Percentiles rank a stretch among this genome's conserved stretches.
These are phyloP conservation scores for Xanthorhoe spadicearia DNA, from an alignment of 2,888 invertebrate species.

Conservation along the genomic window DNA sequence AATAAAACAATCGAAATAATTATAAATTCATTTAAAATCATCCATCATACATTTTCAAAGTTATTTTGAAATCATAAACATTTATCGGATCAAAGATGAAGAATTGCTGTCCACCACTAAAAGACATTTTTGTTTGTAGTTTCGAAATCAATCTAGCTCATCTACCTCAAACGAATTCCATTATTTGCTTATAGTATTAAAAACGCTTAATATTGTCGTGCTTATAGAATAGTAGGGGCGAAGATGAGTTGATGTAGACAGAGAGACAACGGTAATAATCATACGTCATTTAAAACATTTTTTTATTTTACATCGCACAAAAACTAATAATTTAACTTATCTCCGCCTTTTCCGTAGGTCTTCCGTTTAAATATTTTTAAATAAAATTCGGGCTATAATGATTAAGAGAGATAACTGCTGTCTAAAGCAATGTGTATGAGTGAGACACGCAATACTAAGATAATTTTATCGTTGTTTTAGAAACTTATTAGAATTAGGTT, in stretches of 20 bases:
- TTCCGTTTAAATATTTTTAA: neutral
- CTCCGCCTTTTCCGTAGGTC: constrained; percentile 2
- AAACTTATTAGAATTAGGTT: neutral
- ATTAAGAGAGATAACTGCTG: neutral
- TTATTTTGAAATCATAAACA: too few relatives aligned
- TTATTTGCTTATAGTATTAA: constrained; percentile 28
- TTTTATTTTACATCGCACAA: neutral
- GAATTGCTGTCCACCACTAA: too few relatives aligned
- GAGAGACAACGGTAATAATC: neutral
- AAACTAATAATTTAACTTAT: neutral
- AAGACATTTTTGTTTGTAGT: neutral
- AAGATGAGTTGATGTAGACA: neutral
- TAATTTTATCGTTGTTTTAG: neutral
- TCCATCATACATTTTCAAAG: too few relatives aligned
- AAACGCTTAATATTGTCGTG: constrained; percentile 24
- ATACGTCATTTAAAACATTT: neutral
- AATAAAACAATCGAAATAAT: neutral
- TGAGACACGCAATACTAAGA: neutral
- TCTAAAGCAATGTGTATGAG: constrained; percentile 1
- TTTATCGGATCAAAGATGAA: too few relatives aligned
- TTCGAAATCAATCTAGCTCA: neutral
- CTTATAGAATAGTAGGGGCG: neutral
- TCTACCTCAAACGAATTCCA: constrained; percentile 45
- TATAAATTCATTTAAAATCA: neutral
- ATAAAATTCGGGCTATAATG: neutral